Evolutionary conservation across 2,888 invertebrate species (phyloP).

Genomic region (Dynastes hyllus): DNA sequence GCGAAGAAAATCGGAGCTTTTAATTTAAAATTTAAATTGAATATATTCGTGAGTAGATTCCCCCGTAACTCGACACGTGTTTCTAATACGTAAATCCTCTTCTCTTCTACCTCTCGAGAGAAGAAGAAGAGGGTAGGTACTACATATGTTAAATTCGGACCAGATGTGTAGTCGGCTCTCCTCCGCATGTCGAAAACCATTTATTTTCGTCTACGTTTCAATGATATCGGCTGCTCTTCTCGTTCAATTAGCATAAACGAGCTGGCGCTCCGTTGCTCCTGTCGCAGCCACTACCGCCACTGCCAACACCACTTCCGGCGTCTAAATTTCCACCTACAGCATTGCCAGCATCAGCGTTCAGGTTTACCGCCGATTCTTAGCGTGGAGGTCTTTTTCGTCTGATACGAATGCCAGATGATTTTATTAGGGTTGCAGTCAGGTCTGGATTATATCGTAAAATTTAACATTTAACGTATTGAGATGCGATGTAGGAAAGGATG

Average conservation of each 20-base stretch:
- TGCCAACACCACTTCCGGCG: not conserved
- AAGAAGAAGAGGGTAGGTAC: too few species aligned
- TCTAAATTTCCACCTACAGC: not conserved
- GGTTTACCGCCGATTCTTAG: too few species aligned
- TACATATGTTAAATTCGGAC: conserved; percentile 23
- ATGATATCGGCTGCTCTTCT: conserved; percentile 16
- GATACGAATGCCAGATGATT: not conserved
- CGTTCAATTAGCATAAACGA: conserved; percentile 25
- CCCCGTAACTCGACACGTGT: conserved; percentile 21
- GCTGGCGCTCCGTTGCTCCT: not conserved
- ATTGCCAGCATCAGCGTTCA: too few species aligned
- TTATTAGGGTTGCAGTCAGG: not conserved
- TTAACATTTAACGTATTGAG: too few species aligned
- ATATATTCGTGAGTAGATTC: conserved; percentile 13
- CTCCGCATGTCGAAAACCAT: conserved; percentile 4
- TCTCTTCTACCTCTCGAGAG: not conserved
- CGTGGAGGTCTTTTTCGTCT: not conserved
- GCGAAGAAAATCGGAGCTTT: conserved; percentile 14
- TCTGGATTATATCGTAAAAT: not conserved
- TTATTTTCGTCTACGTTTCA: conserved; percentile 21
- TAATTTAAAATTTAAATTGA: conserved; percentile 33
- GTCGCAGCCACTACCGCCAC: not conserved
- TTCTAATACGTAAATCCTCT: conserved; percentile 30
- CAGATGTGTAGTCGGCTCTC: not conserved
- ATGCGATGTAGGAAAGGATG: too few species aligned